Percentiles rank a stretch among this genome's conserved stretches.
Evolutionary conservation across 2,113 vertebrate genomes (phyloP).

Genomic region (Sprattus sprattus): DNA sequence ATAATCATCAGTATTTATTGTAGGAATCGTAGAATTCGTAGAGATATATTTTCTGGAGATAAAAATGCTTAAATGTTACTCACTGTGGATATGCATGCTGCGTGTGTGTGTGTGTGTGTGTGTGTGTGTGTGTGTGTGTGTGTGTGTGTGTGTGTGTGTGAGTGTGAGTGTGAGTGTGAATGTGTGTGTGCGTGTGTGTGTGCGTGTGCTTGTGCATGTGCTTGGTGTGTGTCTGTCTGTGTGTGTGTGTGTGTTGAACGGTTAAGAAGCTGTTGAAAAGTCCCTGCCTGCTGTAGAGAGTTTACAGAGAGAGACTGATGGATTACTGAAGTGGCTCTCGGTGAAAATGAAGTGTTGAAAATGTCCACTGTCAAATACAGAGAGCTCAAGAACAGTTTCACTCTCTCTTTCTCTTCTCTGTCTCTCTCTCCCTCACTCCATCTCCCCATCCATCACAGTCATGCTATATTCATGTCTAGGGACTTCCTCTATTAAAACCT

Average conservation of each 20-base stretch:
- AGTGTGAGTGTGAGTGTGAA: constrained; percentile 17
- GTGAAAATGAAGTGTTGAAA: constrained; percentile 13
- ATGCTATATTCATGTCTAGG: constrained; percentile 33
- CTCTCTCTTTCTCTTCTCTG: constrained; percentile 32
- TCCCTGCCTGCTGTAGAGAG: neutral
- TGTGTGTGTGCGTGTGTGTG: neutral
- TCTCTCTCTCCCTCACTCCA: constrained; percentile 9
- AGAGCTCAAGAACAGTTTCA: neutral
- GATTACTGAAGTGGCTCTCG: neutral
- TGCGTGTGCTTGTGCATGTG: neutral
- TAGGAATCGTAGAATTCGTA: too few relatives aligned
- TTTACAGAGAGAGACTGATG: constrained; percentile 43
- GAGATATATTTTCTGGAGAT: too few relatives aligned
- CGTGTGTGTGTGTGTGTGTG: neutral
- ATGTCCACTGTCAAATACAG: constrained; percentile 23
- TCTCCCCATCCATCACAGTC: constrained; percentile 42
- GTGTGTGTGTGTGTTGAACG: neutral
- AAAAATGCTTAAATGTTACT: too few relatives aligned
- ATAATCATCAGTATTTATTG: too few relatives aligned
- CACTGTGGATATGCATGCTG: too few relatives aligned
- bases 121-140: constrained; percentile 3
- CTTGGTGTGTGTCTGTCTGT: neutral
- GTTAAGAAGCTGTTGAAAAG: neutral
- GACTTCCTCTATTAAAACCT: constrained; percentile 61
- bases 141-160: neutral